A percentile compares a stretch with the other conserved stretches of the same genome.
These are phyloP conservation scores for Oreochromis tanganicae DNA, from an alignment of 2,113 vertebrate species.

Conservation along the genomic window DNA sequence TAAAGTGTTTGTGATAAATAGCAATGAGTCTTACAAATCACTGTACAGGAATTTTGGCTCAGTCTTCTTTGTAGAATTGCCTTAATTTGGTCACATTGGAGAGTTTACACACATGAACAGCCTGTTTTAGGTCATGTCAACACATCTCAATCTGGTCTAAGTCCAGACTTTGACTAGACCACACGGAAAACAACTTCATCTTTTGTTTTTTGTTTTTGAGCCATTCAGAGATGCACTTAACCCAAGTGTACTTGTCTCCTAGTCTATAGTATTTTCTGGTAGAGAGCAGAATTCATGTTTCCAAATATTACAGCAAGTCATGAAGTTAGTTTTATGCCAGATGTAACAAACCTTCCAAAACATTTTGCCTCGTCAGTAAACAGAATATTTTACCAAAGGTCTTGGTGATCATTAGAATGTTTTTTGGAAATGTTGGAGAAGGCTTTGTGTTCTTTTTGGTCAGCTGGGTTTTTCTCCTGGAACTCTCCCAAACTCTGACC, in stretches of 20 bases:
- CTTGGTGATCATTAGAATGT: neutral
- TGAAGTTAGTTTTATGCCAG: neutral
- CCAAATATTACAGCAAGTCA: neutral
- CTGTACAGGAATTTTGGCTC: neutral
- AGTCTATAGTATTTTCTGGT: neutral
- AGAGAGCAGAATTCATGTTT: neutral
- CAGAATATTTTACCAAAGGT: neutral
- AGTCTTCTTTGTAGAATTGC: neutral
- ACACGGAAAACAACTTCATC: neutral
- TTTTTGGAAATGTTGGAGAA: neutral
- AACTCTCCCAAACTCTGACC: neutral
- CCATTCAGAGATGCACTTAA: neutral
- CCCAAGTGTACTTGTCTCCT: neutral
- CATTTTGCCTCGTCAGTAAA: accelerated
- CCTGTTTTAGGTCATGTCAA: neutral
- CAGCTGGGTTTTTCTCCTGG: neutral
- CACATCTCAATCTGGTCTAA: neutral
- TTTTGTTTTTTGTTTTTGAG: neutral
- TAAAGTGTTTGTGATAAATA: neutral
- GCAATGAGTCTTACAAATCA: neutral
- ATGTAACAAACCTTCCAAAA: neutral
- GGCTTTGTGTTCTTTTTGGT: neutral
- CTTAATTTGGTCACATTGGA: neutral
- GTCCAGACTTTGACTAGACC: neutral
- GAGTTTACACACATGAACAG: neutral